Evolutionary conservation across 2,113 vertebrate genomes (phyloP), one percentile per base, ranked within the genome.

Genomic region (Carettochelys insculpta): DNA sequence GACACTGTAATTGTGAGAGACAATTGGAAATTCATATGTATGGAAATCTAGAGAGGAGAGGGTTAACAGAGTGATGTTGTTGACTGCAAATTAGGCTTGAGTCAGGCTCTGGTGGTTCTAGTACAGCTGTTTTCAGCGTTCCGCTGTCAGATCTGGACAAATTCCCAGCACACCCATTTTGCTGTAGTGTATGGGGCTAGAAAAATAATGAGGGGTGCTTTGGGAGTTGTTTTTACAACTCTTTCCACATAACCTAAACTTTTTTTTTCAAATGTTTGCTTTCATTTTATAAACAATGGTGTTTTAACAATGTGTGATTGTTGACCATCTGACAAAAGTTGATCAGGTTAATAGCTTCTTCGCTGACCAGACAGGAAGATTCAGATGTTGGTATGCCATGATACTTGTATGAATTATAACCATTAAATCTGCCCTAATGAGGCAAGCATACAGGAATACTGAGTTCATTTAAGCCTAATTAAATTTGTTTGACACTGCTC

Each of bases 101-200:
- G 20, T 83, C 95, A 89, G 93, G 92, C 92, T 92, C 88, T 87
- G 75, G 89, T 92, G 51, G 80, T 91, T 94, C 85, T 96, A 84
- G 93, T 0, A 45, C 88, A 95, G 93, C 94, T 96, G 94, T 91
- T 92, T 50, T 48, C 93, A 87, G 92, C 13, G 29, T 83, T 94
- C 94, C 58, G n/a, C 94, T 94, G 88, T 95, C 96, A 95, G 94
- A 84, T 94, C 94, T 95, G 95, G 95, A 90, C 77, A 86, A 93
- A 94, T 95, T 96, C 97, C 97, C 97, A 96, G 96, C 84, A 41
- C 90, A 77, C 91, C 96, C 94, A 96, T 97, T 97, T 96, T 87
- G 85, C 83, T 80, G 95, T 58, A 83, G 92, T 94, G 94, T 92
- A 79, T 93, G 94, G 96, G 96, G 94, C 97, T 96, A 96, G 93